Evolutionary conservation across 2,113 vertebrate genomes (phyloP).

Genomic region (Alouatta palliata): DNA sequence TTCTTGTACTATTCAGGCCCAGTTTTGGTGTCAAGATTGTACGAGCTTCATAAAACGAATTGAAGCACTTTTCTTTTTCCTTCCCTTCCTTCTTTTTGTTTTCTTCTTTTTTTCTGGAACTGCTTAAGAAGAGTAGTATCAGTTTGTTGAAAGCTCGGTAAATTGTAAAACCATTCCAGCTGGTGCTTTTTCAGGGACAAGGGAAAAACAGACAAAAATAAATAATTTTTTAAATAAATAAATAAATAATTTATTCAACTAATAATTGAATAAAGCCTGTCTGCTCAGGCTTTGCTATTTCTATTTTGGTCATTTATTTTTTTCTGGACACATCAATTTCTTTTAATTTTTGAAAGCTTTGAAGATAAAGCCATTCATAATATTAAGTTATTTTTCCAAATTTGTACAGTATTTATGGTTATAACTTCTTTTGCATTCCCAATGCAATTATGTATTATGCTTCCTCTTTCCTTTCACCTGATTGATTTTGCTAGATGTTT

Average conservation of each 20-base stretch:
- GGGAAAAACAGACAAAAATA: not conserved
- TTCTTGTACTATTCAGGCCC: not conserved
- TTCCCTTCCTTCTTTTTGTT: not conserved
- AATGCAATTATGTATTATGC: not conserved
- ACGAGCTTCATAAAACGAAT: not conserved
- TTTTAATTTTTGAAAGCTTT: not conserved
- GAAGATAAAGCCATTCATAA: not conserved
- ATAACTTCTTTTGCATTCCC: not conserved
- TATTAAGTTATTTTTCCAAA: not conserved
- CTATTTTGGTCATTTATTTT: not conserved
- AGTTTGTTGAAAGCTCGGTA: not conserved
- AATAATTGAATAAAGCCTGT: not conserved
- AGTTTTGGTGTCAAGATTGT: not conserved
- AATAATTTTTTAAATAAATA: not conserved
- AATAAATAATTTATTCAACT: not conserved
- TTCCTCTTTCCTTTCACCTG: not conserved
- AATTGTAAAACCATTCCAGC: not conserved
- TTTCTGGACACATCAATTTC: not conserved
- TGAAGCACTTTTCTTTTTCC: not conserved
- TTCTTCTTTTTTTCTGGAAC: not conserved
- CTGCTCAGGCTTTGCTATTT: not conserved
- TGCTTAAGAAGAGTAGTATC: not conserved
- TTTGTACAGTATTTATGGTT: not conserved
- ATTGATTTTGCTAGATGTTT: not conserved
- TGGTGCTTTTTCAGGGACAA: not conserved